Conservation (phyloP, 2,113 vertebrate genomes). For the Oriolus oriolus region DNA sequence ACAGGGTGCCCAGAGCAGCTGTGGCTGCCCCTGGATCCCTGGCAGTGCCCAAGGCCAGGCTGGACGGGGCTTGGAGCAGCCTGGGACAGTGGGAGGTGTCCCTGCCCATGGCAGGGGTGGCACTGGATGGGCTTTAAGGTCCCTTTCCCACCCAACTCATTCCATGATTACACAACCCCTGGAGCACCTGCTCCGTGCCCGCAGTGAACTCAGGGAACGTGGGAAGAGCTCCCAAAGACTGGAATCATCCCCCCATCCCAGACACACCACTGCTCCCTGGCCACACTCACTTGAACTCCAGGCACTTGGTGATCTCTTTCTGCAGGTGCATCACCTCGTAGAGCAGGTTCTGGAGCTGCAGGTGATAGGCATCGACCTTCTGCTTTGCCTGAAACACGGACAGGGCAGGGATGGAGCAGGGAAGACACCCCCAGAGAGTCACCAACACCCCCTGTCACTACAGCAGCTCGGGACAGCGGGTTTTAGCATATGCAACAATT, state of each 20-base stretch:
- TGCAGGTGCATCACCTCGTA: conserved; percentile 99
- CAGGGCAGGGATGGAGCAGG: not conserved
- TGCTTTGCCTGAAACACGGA: conserved; percentile 83
- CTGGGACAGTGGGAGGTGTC: not conserved
- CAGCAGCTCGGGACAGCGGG: not conserved
- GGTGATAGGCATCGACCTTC: conserved; percentile 91
- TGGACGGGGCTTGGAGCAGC: not conserved
- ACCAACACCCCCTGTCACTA: rapidly evolving
- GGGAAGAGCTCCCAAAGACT: not conserved
- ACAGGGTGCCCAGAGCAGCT: not conserved
- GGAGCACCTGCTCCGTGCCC: not conserved
- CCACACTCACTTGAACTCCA: conserved; percentile 94
- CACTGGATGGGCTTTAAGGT: rapidly evolving
- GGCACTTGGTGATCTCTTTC: conserved; percentile 97
- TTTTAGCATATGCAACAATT: not conserved
- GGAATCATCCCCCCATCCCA: not conserved
- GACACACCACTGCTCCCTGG: not conserved
- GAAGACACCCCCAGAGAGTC: not conserved
- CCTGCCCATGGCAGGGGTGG: not conserved
- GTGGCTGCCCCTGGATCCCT: not conserved
- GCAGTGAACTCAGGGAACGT: rapidly evolving
- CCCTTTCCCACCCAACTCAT: not conserved
- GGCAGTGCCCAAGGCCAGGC: rapidly evolving
- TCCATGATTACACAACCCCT: not conserved
- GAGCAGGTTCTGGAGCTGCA: conserved; percentile 96